Conservation (phyloP, 2,113 vertebrate species). For the Cricetomys ansorgei region DNA sequence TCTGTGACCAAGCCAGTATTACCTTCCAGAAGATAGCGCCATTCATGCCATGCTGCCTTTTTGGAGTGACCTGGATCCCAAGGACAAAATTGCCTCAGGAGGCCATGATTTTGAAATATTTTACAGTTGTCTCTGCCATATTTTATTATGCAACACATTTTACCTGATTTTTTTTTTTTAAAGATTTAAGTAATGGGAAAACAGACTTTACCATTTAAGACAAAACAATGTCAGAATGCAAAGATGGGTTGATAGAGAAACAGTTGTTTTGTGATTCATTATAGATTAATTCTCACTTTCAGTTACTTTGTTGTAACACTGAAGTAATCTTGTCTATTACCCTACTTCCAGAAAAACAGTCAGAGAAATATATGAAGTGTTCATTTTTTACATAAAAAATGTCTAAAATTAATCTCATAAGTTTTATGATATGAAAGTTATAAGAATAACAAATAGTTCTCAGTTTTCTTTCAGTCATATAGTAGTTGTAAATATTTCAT, state of each 20-base stretch:
- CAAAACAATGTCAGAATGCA: not conserved
- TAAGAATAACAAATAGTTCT: constrained; percentile 42
- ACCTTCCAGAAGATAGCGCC: not conserved
- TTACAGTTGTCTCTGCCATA: not conserved
- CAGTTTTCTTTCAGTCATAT: not conserved
- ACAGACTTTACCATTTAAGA: not conserved
- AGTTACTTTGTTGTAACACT: not conserved
- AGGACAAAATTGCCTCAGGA: rapidly evolving
- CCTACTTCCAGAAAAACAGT: not conserved
- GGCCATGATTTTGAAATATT: not conserved
- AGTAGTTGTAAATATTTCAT: constrained; percentile 74
- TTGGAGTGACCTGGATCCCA: not conserved
- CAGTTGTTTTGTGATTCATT: not conserved
- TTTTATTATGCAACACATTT: not conserved
- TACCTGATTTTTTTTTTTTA: not conserved
- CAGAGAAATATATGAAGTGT: not conserved
- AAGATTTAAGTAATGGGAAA: not conserved
- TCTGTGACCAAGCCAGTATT: not conserved
- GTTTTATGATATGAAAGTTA: constrained; percentile 51
- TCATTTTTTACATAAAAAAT: constrained; percentile 25
- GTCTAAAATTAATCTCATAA: constrained; percentile 57
- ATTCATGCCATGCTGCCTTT: not conserved
- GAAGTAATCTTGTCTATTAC: not conserved
- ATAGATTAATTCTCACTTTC: not conserved
- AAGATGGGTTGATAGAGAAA: not conserved